Evolutionary conservation across 2,113 vertebrate species (phyloP), one percentile per base, ranked within the genome.

Genomic region (Capreolus pygargus): DNA sequence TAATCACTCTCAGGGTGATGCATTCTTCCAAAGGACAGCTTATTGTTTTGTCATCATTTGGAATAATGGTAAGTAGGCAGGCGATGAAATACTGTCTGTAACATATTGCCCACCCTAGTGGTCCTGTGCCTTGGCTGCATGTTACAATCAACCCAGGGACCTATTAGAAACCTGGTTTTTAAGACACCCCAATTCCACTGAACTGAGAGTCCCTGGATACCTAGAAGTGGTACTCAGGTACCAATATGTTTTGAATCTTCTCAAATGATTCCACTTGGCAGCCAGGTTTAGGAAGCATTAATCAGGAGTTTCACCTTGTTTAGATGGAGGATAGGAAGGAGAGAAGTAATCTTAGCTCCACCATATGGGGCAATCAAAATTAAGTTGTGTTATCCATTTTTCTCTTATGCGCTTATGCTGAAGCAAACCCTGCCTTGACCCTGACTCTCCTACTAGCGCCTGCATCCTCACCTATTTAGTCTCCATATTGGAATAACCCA

Each of bases 41-140:
- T 78, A 84, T n/a, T 78, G 27, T 36, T 86, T 83, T 52, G 50
- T 70, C 6, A 55, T 58, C 57, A 27, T 64, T 45, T 47, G 11
- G 14, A 94, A n/a, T 58, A 83, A 58, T 25, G 13, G 2, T 25
- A 54, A 43, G 6, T 12, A 12, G 52, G n/a, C 14, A 19, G 58
- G 30, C 61, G 28, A 45, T 84, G 50, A 78, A 30, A 39, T 28
- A 14, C 3, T n/a, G 7, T 33, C 21, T 6, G 23, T 12, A 28
- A 3, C 6, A 2, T 16, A 25, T 36, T 2, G 6, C 19, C 30
- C 74, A 3, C n/a, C 67, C 28, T 23, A 28, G 21, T 25, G 1
- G 3, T 54, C 57, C 43, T 74, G 25, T 1, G 16, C 4, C 25
- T 57, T 39, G 4, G 7, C 45, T 61, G 13, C 12, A 36, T 14